phyloP scores from a whole-genome alignment of 2,113 vertebrate species.

The Tragelaphus strepsiceros region DNA sequence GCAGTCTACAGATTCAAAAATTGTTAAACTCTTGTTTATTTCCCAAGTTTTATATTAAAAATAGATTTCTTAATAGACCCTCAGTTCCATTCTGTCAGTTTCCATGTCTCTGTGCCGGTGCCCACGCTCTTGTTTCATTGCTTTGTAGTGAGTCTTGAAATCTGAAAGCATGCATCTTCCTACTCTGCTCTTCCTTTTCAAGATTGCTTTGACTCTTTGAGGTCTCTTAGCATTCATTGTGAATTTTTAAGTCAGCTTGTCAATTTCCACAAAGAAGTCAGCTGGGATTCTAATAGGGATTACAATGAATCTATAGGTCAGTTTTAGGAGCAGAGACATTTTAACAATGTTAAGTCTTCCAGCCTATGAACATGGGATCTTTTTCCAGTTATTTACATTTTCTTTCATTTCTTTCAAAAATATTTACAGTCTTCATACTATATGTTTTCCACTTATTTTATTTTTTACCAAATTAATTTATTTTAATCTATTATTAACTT shows the following conservation, averaged over 20 bases:
- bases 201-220: not conserved
- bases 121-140: not conserved
- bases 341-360: not conserved
- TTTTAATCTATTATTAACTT: not conserved
- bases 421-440: not conserved
- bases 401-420: not conserved
- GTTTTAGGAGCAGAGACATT: not conserved
- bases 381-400: not conserved
- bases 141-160: not conserved
- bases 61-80: not conserved
- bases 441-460: not conserved
- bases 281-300: not conserved
- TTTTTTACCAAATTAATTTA: not conserved
- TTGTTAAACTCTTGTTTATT: not conserved
- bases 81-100: not conserved
- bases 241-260: not conserved
- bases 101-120: too few relatives aligned
- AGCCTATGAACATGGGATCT: not conserved
- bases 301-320: not conserved
- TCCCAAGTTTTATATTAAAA: not conserved
- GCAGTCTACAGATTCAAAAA: not conserved
- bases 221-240: not conserved
- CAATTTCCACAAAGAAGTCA: not conserved
- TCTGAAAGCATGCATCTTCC: not conserved
- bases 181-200: not conserved